Evolutionary conservation across 2,113 vertebrate genomes (phyloP), one percentile per base, ranked within the genome.

Genomic region (Stigmatopora nigra): DNA sequence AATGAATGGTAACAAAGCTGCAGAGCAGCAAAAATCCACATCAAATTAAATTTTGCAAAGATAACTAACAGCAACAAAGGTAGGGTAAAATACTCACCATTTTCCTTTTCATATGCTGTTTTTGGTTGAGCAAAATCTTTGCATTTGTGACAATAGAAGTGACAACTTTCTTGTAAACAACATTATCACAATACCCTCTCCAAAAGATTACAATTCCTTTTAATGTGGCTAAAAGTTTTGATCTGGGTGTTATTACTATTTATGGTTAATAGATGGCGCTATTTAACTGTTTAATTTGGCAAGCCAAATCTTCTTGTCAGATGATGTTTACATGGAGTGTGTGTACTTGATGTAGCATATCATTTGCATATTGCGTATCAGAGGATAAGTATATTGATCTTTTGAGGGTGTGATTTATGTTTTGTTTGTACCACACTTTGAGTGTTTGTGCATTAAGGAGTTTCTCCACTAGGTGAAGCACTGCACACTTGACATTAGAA

Each of bases 261-360:
- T 15, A 8, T 36, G 36, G 49, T 41, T 84, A 79, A 80, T 84
- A 86, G 87, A 69, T 82, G 83, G 82, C 0, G 83, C 75, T 63
- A 49, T 61, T 13, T 2, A 16, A 48, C 62, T 51, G 65, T 10
- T 44, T n/a, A 58, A 70, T 2, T 9, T 35, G 31, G 14, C 53
- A 31, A 31, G 53, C 31, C 20, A 53, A 53, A 8, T 53, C 51
- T 13, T 31, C 19, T 2, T 35, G 8, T 3, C 48, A 51, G 48
- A 38, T 9, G 35, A 36, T 17, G 35, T 17, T 17, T 11, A 15
- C 35, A 9, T 2, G 15, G 6, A 36, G 1, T 57, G 19, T 57
- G 6, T 48, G 17, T 2, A 51, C 48, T 51, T 41, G 6, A 41
- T 10, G n/a, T n/a, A n/a, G 1, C 17, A 51, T 56, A 12, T 56